Percentiles rank a stretch among this genome's conserved stretches.
These are phyloP conservation scores for Scyliorhinus canicula DNA, from an alignment of 2,797 vertebrate species.

Conservation along the genomic window DNA sequence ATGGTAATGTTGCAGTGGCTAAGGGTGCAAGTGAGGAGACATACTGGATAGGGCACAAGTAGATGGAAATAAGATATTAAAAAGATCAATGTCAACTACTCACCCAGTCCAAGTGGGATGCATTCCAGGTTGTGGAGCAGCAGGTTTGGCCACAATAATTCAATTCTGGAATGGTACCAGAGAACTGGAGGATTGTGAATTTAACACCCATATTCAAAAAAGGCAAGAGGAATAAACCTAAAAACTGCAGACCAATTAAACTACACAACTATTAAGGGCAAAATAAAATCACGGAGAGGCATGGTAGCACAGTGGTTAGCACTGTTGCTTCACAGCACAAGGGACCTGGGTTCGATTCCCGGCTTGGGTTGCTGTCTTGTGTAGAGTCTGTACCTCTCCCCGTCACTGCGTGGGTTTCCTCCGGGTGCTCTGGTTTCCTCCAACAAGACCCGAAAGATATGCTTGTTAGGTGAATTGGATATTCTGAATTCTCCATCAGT, in stretches of 20 bases:
- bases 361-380: no score
- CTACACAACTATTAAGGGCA: background rate
- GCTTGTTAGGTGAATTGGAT: no score
- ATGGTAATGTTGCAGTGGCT: background rate
- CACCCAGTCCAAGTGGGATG: background rate
- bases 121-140: background rate
- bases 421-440: no score
- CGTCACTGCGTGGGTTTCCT: no score
- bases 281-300: background rate
- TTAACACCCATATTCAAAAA: background rate
- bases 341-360: no score
- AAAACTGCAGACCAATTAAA: background rate
- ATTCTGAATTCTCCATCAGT: no score
- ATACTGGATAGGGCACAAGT: background rate
- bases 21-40: background rate
- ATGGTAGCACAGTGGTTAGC: no score
- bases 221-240: background rate
- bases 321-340: no score
- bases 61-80: background rate
- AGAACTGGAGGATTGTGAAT: background rate
- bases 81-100: background rate
- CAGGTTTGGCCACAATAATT: background rate
- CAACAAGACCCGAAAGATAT: no score
- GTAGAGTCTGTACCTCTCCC: no score
- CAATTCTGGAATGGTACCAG: background rate